Conservation (phyloP, 2,888 invertebrate species). For the Tenthredo notha region DNA sequence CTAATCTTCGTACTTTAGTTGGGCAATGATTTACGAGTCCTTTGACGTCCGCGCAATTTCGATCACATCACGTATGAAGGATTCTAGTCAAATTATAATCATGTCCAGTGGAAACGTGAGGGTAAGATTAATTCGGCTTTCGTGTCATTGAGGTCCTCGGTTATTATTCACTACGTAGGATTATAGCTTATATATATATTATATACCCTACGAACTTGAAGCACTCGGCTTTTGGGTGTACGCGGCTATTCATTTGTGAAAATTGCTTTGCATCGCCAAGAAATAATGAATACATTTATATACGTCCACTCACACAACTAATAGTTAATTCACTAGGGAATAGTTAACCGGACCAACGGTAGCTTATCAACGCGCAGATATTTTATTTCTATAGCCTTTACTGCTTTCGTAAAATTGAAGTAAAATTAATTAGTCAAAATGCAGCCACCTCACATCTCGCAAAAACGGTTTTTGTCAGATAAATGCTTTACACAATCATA, state of each 20-base stretch:
- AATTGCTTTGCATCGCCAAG: background rate
- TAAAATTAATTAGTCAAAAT: background rate
- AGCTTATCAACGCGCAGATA: background rate
- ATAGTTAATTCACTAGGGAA: background rate
- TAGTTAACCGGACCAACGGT: background rate
- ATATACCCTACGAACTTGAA: background rate
- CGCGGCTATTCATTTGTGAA: background rate
- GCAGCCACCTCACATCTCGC: background rate
- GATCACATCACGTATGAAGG: conserved; percentile 22
- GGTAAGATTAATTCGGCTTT: conserved; percentile 6
- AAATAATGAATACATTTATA: background rate
- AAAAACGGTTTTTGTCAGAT: background rate
- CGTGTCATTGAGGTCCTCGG: background rate
- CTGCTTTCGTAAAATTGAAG: too few species aligned
- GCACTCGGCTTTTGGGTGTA: background rate
- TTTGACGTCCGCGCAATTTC: background rate
- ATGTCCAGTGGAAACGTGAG: conserved; percentile 21
- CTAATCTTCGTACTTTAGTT: background rate
- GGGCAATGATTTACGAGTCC: background rate
- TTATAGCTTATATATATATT: background rate
- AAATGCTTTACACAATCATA: background rate
- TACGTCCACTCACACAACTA: background rate
- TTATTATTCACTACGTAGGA: conserved; percentile 6
- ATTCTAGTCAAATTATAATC: conserved; percentile 26
- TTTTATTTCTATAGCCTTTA: background rate